A percentile compares a stretch with the other conserved stretches of the same genome.
Conservation (phyloP, 2,888 invertebrate genomes). For the Platynereis dumerilii region DNA sequence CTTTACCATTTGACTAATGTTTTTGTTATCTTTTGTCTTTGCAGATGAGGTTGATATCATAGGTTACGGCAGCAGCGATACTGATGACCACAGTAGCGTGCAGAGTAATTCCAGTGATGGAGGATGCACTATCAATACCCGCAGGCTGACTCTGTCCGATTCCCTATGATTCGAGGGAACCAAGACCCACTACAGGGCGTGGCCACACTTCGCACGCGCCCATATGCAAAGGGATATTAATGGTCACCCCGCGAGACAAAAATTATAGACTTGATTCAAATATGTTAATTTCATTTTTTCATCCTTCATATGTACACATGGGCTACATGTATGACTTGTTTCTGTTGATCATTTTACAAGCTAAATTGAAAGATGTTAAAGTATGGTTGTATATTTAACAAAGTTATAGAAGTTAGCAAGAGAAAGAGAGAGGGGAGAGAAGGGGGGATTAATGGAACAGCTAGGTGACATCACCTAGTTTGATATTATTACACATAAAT, state of each 20-base stretch:
- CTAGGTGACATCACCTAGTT: too few species aligned
- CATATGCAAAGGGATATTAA: slow-evolving; percentile 15
- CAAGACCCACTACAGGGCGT: neutral
- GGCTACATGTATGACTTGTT: slow-evolving; percentile 1
- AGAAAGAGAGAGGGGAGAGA: neutral
- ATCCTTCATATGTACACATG: slow-evolving; percentile 5
- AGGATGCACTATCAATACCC: slow-evolving; percentile 17
- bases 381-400: slow-evolving; percentile 11
- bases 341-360: slow-evolving; percentile 9
- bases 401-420: neutral
- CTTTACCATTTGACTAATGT: too few species aligned
- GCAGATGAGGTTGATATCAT: slow-evolving; percentile 28
- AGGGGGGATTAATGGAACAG: too few species aligned
- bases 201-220: slow-evolving; percentile 1
- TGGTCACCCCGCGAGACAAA: neutral
- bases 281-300: neutral
- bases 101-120: slow-evolving; percentile 23
- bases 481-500: neutral
- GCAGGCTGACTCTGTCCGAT: slow-evolving; percentile 13
- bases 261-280: neutral
- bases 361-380: slow-evolving; percentile 1
- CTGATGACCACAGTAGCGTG: slow-evolving; percentile 28
- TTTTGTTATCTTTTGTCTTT: slow-evolving; percentile 1
- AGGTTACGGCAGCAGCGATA: slow-evolving; percentile 26
- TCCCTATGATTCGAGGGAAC: slow-evolving; percentile 18